Evolutionary conservation across 1,140 invertebrate species (phyloP).

Genomic region (Drosophila bocqueti): DNA sequence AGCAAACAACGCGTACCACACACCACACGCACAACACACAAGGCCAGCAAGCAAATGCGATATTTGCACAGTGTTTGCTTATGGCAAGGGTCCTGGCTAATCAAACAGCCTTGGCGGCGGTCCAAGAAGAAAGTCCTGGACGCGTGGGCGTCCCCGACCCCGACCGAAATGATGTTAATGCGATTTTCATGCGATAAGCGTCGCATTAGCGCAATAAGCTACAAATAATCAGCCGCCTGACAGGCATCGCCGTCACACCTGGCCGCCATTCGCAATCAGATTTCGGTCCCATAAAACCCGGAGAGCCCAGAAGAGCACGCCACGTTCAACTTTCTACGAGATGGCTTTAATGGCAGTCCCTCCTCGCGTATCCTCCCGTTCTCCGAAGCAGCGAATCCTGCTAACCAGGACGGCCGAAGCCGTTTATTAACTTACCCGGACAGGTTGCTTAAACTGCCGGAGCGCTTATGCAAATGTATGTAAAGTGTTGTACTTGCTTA

Average conservation of each 20-base stretch:
- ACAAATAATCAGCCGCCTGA: conserved; percentile 75
- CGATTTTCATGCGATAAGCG: conserved; percentile 77
- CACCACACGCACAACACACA: conserved; percentile 5
- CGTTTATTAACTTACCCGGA: conserved; percentile 49
- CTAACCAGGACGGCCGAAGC: conserved; percentile 12
- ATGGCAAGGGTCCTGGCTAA: conserved; percentile 34
- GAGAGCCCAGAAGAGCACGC: conserved; percentile 10
- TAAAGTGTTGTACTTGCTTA: conserved; percentile 63
- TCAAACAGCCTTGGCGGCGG: conserved; percentile 28
- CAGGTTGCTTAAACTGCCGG: conserved; percentile 41
- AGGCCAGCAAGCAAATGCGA: conserved; percentile 35
- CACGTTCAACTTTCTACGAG: conserved; percentile 15
- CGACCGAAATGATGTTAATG: conserved; percentile 55
- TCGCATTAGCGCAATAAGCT: conserved; percentile 76
- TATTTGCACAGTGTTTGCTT: conserved; percentile 56
- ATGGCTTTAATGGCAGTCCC: conserved; percentile 28
- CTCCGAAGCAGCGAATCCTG: background rate
- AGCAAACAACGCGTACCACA: conserved; percentile 50
- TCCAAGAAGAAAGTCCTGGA: conserved; percentile 9
- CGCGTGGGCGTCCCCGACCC: background rate
- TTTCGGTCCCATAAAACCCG: conserved; percentile 20
- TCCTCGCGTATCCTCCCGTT: background rate
- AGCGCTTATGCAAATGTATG: conserved; percentile 73
- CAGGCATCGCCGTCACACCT: conserved; percentile 55
- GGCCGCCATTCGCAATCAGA: conserved; percentile 37